Evolutionary conservation across 2,113 vertebrate species (phyloP).

Genomic region (Calyptomena viridis): DNA sequence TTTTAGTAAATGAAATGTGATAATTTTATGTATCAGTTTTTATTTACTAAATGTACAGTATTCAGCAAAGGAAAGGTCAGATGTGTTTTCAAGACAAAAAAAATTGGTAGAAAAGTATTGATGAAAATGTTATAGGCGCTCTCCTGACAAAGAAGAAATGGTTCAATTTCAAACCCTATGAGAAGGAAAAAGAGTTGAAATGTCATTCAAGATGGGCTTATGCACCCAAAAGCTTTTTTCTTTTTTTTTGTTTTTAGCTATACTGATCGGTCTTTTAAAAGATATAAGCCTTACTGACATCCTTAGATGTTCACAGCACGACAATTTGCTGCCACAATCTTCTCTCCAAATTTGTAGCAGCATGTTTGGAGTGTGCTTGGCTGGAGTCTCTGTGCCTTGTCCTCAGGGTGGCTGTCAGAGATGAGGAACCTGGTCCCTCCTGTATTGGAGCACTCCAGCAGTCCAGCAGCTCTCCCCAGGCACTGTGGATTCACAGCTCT

Average conservation of each 20-base stretch:
- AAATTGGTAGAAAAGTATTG: neutral
- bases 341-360: neutral
- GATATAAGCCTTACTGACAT: neutral
- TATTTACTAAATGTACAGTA: neutral
- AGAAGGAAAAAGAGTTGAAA: neutral
- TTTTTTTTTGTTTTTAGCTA: neutral
- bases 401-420: neutral
- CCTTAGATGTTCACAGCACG: neutral
- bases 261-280: neutral
- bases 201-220: neutral
- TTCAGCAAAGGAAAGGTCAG: conserved; percentile 8
- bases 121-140: neutral
- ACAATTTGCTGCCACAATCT: neutral
- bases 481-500: neutral
- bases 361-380: neutral
- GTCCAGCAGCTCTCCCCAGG: neutral
- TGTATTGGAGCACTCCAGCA: neutral
- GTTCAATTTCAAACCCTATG: neutral
- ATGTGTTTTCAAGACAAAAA: neutral
- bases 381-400: neutral
- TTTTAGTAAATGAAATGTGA: neutral
- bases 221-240: neutral
- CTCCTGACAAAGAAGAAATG: conserved; percentile 2
- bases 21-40: neutral
- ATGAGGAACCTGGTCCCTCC: neutral